phyloP scores from a whole-genome alignment of 2,888 invertebrate genomes.

The Meganola albula region DNA sequence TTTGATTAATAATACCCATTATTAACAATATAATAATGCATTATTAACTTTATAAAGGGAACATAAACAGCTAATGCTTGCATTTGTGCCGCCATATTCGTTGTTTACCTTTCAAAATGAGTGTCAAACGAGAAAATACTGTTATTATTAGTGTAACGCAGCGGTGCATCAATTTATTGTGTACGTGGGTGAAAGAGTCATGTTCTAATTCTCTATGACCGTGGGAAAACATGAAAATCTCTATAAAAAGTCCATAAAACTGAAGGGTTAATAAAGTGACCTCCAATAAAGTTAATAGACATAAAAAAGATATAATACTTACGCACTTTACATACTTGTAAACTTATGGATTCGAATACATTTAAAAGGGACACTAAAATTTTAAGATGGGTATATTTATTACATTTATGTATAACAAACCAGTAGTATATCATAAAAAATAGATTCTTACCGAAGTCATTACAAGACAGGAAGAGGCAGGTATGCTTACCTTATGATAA shows the following conservation, averaged over 20 bases:
- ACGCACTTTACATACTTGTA: not conserved
- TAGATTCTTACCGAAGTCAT: too few relatives aligned
- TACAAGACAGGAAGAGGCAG: too few relatives aligned
- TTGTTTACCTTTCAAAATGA: slow-evolving; percentile 62
- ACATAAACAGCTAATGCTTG: slow-evolving; percentile 47
- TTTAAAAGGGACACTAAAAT: not conserved
- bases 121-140: slow-evolving; percentile 61
- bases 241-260: slow-evolving; percentile 22
- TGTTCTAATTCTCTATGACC: slow-evolving; percentile 21
- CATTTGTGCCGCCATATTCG: slow-evolving; percentile 51
- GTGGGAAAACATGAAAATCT: slow-evolving; percentile 29
- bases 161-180: slow-evolving; percentile 55
- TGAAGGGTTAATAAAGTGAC: slow-evolving; percentile 28
- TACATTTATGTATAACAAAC: too few relatives aligned
- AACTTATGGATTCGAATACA: not conserved
- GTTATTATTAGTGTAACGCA: slow-evolving; percentile 55
- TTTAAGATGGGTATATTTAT: not conserved
- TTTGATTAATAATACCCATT: slow-evolving; percentile 20
- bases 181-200: slow-evolving; percentile 33
- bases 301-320: not conserved
- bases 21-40: slow-evolving; percentile 29
- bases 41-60: slow-evolving; percentile 33
- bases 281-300: slow-evolving; percentile 28
- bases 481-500: too few relatives aligned
- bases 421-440: too few relatives aligned